phyloP scores from a whole-genome alignment of 1,140 invertebrate species.

The Theocolax elegans region DNA sequence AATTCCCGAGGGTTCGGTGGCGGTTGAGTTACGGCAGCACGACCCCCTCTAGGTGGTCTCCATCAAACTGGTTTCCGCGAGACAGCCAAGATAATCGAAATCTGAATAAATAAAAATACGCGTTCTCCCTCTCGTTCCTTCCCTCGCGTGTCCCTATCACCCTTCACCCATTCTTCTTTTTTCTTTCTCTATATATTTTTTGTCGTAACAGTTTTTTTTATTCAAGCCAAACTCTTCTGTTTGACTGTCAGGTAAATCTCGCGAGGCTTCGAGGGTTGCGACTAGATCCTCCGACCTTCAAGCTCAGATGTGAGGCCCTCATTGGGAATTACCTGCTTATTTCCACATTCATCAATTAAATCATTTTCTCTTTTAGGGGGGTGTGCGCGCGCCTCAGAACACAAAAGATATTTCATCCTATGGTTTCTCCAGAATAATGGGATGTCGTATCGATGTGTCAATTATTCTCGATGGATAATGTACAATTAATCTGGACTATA shows the following conservation, averaged over 20 bases:
- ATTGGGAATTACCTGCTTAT: conserved; percentile 41
- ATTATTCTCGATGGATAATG: conserved; percentile 27
- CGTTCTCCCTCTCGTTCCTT: conserved; percentile 21
- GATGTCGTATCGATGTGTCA: conserved; percentile 14
- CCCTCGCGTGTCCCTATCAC: conserved; percentile 24
- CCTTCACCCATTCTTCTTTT: conserved; percentile 32
- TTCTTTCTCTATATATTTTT: conserved; percentile 10
- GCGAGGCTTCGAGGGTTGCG: conserved; percentile 36
- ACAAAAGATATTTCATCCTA: conserved; percentile 6
- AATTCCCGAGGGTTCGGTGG: conserved; percentile 52
- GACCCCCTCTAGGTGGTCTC: conserved; percentile 57
- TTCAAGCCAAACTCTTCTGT: conserved; percentile 15
- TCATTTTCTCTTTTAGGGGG: conserved; percentile 9
- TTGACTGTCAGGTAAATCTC: conserved; percentile 41
- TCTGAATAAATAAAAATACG: conserved; percentile 59
- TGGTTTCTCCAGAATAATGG: conserved; percentile 16
- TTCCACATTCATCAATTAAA: conserved; percentile 40
- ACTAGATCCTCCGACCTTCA: conserved; percentile 29
- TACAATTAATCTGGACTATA: neutral
- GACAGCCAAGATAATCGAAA: conserved; percentile 60
- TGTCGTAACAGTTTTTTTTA: neutral
- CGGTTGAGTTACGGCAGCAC: conserved; percentile 52
- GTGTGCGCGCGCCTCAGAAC: too few relatives aligned
- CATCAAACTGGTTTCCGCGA: conserved; percentile 53
- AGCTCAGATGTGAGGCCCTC: conserved; percentile 8